Evolutionary conservation across 2,113 vertebrate genomes (phyloP).

Genomic region (Propithecus coquereli): DNA sequence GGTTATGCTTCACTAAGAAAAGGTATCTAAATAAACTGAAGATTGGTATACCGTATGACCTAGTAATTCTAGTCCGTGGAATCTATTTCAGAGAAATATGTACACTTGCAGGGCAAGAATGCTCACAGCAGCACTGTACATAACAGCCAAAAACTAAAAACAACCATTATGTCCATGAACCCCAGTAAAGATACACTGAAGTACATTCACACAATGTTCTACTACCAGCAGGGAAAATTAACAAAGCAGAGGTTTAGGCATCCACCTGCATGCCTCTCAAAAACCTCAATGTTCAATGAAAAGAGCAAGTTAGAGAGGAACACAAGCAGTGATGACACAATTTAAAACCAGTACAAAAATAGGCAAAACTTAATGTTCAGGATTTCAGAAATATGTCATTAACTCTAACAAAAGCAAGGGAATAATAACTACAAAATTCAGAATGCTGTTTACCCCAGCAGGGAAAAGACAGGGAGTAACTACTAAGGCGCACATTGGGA

Average conservation of each 20-base stretch:
- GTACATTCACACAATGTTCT: background rate
- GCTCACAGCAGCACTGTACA: background rate
- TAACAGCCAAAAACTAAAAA: background rate
- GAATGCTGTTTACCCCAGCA: background rate
- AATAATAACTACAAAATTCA: background rate
- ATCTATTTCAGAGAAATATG: background rate
- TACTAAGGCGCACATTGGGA: rapidly evolving
- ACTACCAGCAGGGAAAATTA: background rate
- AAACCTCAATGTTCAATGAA: background rate
- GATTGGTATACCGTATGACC: background rate
- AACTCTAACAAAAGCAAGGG: background rate
- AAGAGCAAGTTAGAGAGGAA: background rate
- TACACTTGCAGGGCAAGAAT: background rate
- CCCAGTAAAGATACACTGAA: background rate
- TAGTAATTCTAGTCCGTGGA: background rate
- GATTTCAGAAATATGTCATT: background rate
- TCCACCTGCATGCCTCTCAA: background rate
- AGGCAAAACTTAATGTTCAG: background rate
- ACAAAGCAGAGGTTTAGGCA: background rate
- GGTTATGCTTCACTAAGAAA: background rate
- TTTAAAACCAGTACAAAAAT: background rate
- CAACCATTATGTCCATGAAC: rapidly evolving
- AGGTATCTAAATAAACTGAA: background rate
- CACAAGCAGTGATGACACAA: background rate
- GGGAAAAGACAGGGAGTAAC: no score